Evolutionary conservation across 1,140 invertebrate species (phyloP).

Genomic region (Lepeophtheirus salmonis): DNA sequence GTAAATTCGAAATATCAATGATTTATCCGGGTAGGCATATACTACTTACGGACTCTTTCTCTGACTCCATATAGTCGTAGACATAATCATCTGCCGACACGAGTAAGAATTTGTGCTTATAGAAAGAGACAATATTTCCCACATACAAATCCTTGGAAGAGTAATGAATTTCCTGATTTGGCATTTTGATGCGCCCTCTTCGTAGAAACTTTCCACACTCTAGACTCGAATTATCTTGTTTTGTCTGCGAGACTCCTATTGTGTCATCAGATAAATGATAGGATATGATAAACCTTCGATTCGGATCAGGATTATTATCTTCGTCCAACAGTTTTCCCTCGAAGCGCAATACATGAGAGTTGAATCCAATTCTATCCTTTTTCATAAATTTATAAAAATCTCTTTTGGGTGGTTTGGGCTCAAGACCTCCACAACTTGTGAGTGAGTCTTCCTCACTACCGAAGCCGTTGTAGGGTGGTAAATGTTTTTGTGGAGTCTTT

Average conservation of each 20-base stretch:
- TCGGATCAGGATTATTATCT: constrained; percentile 42
- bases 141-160: constrained; percentile 56
- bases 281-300: constrained; percentile 55
- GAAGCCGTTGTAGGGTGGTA: constrained; percentile 72
- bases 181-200: constrained; percentile 36
- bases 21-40: background rate
- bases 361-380: constrained; percentile 49
- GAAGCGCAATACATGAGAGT: constrained; percentile 58
- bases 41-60: background rate
- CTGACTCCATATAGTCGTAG: constrained; percentile 57
- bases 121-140: constrained; percentile 49
- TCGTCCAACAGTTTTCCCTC: constrained; percentile 48
- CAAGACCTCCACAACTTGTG: constrained; percentile 53
- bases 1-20: too few relatives aligned
- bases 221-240: constrained; percentile 48
- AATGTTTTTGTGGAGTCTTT: constrained; percentile 31
- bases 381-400: constrained; percentile 60
- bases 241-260: constrained; percentile 52
- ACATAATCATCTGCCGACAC: constrained; percentile 65
- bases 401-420: constrained; percentile 49
- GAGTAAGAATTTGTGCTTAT: constrained; percentile 53
- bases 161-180: constrained; percentile 47
- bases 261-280: constrained; percentile 66
- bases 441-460: constrained; percentile 68
- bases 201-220: constrained; percentile 40